phyloP scores from a whole-genome alignment of 2,888 invertebrate genomes.

The Apamea epomidion region DNA sequence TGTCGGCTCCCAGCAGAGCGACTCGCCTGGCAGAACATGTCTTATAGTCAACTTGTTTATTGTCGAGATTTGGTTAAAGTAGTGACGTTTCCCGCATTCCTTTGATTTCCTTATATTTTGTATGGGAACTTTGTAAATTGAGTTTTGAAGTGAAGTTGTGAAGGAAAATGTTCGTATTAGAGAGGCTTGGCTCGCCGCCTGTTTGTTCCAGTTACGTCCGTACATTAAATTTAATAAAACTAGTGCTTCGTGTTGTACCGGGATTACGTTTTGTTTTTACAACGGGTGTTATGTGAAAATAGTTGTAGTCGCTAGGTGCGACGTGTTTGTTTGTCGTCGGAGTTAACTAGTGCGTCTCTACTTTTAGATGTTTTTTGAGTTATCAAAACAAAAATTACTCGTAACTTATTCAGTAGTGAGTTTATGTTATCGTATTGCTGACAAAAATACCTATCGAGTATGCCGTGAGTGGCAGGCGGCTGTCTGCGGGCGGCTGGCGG shows the following conservation, averaged over 20 bases:
- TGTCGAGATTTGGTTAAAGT: conserved; percentile 79
- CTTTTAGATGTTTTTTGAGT: background rate
- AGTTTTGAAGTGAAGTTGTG: conserved; percentile 57
- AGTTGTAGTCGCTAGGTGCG: background rate
- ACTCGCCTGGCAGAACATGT: conserved; percentile 76
- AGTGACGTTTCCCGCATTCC: conserved; percentile 70
- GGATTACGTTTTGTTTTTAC: conserved; percentile 34
- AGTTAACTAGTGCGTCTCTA: background rate
- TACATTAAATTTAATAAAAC: conserved; percentile 52
- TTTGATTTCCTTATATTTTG: conserved; percentile 71
- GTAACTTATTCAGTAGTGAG: background rate
- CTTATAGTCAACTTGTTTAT: conserved; percentile 80
- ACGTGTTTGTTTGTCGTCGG: background rate
- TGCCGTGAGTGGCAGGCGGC: background rate
- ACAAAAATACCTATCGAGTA: background rate
- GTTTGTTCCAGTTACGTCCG: conserved; percentile 35
- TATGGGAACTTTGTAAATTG: conserved; percentile 66
- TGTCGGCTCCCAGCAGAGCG: conserved; percentile 77
- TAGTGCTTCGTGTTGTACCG: conserved; percentile 18
- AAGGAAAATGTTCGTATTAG: conserved; percentile 56
- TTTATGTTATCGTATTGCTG: background rate
- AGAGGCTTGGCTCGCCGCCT: conserved; percentile 35
- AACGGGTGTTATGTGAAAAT: conserved; percentile 4
- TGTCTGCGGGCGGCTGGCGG: background rate
- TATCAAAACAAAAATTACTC: background rate